These are phyloP conservation scores for Drosophila persimilis DNA, from an alignment of 1,140 invertebrate genomes.

Conservation along the genomic window DNA sequence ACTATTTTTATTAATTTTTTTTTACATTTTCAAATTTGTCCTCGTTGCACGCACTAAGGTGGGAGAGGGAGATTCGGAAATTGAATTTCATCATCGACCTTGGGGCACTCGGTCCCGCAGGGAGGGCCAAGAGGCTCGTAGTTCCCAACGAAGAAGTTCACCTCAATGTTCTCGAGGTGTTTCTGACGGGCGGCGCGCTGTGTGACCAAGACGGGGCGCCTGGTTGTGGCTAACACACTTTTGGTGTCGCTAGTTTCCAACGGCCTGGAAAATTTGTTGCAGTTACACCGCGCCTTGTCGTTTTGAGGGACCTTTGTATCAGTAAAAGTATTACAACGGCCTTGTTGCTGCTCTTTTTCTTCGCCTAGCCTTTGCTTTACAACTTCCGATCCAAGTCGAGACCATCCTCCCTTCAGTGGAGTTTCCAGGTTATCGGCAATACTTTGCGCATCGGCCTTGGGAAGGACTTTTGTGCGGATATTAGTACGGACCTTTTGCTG, in stretches of 20 bases:
- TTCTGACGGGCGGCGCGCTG: slow-evolving; percentile 93
- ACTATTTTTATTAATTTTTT: no score
- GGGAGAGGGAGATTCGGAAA: slow-evolving; percentile 88
- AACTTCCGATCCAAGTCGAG: slow-evolving; percentile 82
- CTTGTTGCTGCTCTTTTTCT: no score
- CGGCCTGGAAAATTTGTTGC: background rate
- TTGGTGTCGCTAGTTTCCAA: background rate
- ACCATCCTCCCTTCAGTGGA: slow-evolving; percentile 83
- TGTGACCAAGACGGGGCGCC: slow-evolving; percentile 77
- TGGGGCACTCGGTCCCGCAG: slow-evolving; percentile 88
- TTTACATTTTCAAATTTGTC: no score
- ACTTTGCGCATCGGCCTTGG: background rate
- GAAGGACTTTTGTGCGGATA: no score
- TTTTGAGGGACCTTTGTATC: slow-evolving; percentile 45
- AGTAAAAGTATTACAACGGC: no score
- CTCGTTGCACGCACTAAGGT: no score
- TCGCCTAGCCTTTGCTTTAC: no score
- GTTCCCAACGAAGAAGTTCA: slow-evolving; percentile 91
- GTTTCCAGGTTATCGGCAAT: no score
- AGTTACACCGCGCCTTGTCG: slow-evolving; percentile 87
- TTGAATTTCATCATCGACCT: slow-evolving; percentile 95
- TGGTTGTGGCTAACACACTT: background rate
- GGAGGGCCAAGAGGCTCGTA: slow-evolving; percentile 69
- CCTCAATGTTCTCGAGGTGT: slow-evolving; percentile 92
- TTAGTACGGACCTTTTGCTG: background rate